phyloP scores from a whole-genome alignment of 2,113 vertebrate genomes.

The Emydocephalus ijimae region DNA sequence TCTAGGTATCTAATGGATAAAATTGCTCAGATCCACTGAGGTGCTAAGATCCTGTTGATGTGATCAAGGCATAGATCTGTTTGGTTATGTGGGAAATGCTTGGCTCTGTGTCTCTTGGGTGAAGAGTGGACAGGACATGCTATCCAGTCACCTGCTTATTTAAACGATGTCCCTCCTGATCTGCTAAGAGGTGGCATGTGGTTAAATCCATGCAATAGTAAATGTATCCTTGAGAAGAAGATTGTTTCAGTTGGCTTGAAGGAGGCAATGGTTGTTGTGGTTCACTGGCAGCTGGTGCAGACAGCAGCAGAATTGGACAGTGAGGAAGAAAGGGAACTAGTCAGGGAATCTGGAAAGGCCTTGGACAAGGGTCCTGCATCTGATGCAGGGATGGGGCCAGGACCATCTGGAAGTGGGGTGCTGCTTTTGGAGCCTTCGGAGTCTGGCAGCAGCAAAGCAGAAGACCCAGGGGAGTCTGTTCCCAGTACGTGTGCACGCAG shows the following conservation, averaged over 20 bases:
- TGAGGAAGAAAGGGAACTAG: too few relatives aligned
- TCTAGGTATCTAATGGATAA: background rate
- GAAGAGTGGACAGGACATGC: background rate
- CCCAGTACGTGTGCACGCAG: too few relatives aligned
- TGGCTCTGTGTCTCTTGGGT: background rate
- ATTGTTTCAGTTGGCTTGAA: background rate
- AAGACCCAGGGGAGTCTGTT: too few relatives aligned
- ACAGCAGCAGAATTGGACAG: too few relatives aligned
- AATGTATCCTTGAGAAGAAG: background rate
- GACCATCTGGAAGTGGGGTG: too few relatives aligned
- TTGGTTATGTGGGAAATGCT: background rate
- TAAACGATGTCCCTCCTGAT: background rate
- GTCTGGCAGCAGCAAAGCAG: too few relatives aligned
- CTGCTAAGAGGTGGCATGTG: background rate
- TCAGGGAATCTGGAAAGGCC: too few relatives aligned
- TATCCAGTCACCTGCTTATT: background rate
- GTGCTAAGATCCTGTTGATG: background rate
- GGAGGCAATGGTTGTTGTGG: background rate
- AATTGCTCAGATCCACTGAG: background rate
- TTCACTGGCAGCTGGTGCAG: too few relatives aligned
- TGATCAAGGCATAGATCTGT: background rate
- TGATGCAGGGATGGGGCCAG: too few relatives aligned
- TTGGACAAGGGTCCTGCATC: too few relatives aligned
- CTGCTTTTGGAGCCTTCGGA: too few relatives aligned
- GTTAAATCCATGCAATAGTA: background rate